A percentile compares a stretch with the other conserved stretches of the same genome.
These are phyloP conservation scores for Microctonus aethiopoides DNA, from an alignment of 2,888 invertebrate genomes.

Conservation along the genomic window DNA sequence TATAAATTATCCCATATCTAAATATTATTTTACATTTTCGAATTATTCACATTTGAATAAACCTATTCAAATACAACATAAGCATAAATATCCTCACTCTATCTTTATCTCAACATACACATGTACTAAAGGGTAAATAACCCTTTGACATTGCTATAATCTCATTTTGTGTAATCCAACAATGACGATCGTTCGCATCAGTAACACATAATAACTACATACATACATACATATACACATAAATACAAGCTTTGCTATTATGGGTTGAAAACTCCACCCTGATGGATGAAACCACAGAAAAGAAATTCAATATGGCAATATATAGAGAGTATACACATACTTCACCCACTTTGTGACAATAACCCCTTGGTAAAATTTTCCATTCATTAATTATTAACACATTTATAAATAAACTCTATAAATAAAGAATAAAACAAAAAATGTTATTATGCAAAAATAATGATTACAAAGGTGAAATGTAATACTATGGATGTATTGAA, in stretches of 20 bases:
- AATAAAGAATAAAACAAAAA: not conserved
- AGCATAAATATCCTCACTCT: not conserved
- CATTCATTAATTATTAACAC: not conserved
- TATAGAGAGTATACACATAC: not conserved
- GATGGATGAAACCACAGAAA: slow-evolving; percentile 13
- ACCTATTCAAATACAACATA: not conserved
- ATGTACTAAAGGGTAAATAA: slow-evolving; percentile 6
- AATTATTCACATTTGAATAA: not conserved
- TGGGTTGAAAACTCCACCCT: slow-evolving; percentile 13
- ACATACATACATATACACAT: not conserved
- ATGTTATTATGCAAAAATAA: not conserved
- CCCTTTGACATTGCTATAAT: slow-evolving; percentile 9
- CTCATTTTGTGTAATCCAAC: slow-evolving; percentile 4
- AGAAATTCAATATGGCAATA: slow-evolving; percentile 3
- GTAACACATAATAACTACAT: not conserved
- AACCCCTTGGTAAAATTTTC: not conserved
- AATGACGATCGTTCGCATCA: not conserved
- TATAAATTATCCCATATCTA: not conserved
- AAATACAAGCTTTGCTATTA: no score
- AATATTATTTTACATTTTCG: not conserved
- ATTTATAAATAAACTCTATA: not conserved
- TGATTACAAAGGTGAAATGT: not conserved
- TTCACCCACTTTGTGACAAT: not conserved
- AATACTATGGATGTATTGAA: no score
- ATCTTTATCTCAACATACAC: not conserved